Evolutionary conservation across 2,888 invertebrate species (phyloP), one percentile per base, ranked within the genome.

Genomic region (Nymphalis urticae): DNA sequence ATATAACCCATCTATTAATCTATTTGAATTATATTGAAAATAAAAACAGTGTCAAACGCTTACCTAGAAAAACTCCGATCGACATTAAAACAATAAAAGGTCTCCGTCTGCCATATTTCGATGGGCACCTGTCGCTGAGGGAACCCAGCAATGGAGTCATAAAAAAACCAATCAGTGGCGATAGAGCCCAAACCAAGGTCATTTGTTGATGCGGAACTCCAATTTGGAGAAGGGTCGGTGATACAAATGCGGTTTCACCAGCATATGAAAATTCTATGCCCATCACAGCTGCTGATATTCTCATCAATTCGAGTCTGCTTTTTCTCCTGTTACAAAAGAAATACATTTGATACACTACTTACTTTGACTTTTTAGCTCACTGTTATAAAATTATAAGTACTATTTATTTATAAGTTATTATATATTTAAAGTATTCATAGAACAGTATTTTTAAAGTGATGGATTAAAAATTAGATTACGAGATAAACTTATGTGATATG

Each of bases 211-310:
- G 98, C 68, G 97, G 96, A 1, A 98, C 97, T 7, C 98, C 97
- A 74, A 98, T 97, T 90, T 98, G 97, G 5, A 98, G 94, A 17
- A 99, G 92, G 0, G 98, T 98, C 1, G 99, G 98, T 0, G 98
- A 98, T 0, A 98, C 98, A 87, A 98, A 98, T 0, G 98, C 98
- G 0, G 98, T 99, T 90, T 99, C 98, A 0, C 98, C 98, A 0
- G 99, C 98, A 83, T 99, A 99, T 0, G 98, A 98, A 88, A 99
- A 98, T 85, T 99, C 98, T 69, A 99, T 98, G 1, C 99, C 98
- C 96, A 98, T 98, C 0, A 99, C 98, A 0, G 98, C 98, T 0
- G 98, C 97, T 24, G 98, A 98, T 74, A 98, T 95, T 13, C 97
- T 94, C 75, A 98, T 95, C 76, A 98, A 88, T 85, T 98, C 98